phyloP scores from a whole-genome alignment of 2,113 vertebrate species.

The Microtus montanus region DNA sequence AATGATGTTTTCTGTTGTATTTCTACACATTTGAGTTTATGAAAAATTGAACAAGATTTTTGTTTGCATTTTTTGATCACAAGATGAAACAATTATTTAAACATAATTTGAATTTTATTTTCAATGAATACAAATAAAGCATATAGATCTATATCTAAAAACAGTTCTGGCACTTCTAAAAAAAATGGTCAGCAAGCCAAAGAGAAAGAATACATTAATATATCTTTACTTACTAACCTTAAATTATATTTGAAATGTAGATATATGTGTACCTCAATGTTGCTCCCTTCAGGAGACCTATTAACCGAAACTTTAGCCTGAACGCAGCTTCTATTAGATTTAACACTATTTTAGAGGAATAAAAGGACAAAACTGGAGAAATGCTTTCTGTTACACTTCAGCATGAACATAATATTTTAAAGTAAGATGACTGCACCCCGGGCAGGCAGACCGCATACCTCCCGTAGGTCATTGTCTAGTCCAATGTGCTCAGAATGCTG shows the following conservation, averaged over 20 bases:
- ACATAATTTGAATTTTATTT: constrained; percentile 74
- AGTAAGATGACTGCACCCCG: neutral
- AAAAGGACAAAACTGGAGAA: neutral
- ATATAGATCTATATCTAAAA: constrained; percentile 58
- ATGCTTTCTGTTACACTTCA: neutral
- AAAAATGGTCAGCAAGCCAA: constrained; percentile 39
- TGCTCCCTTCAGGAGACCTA: neutral
- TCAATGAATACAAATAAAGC: constrained; percentile 72
- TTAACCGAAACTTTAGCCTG: neutral
- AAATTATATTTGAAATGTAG: constrained; percentile 29
- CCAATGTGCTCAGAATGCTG: constrained; percentile 89
- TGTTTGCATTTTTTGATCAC: neutral
- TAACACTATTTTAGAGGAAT: neutral
- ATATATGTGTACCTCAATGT: neutral
- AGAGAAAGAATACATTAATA: constrained; percentile 35
- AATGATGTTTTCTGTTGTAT: constrained; percentile 68
- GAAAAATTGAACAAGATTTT: constrained; percentile 5
- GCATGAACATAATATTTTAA: constrained; percentile 42
- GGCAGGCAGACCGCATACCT: constrained; percentile 84
- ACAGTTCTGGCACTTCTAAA: constrained; percentile 51
- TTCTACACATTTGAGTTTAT: constrained; percentile 31
- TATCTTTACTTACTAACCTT: constrained; percentile 70
- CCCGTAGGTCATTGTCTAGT: constrained; percentile 92
- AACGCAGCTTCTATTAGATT: neutral
- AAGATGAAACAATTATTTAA: constrained; percentile 60